Percentiles rank a stretch among this genome's conserved stretches.
phyloP scores from a whole-genome alignment of 1,140 invertebrate genomes.

The Drosophila pseudoobscura region DNA sequence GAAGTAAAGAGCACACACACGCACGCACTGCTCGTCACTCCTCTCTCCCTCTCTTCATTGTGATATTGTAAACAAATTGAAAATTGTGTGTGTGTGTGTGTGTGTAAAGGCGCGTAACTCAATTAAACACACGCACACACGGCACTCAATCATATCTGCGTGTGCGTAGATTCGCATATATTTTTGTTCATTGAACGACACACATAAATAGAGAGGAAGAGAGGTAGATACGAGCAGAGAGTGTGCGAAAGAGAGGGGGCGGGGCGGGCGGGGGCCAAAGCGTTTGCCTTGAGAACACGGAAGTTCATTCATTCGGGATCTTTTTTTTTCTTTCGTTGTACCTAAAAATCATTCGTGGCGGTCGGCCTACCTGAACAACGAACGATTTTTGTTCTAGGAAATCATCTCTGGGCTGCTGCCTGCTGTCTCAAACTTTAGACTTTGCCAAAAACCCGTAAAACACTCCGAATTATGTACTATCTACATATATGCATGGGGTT shows the following conservation, averaged over 20 bases:
- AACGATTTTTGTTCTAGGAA: constrained; percentile 31
- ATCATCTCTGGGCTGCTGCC: neutral
- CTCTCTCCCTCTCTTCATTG: constrained; percentile 9
- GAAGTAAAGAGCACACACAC: constrained; percentile 5
- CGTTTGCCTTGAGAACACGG: constrained; percentile 48
- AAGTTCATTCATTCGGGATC: constrained; percentile 38
- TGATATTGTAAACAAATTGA: constrained; percentile 50
- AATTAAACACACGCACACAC: constrained; percentile 41
- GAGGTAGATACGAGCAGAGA: neutral
- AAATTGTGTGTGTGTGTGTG: constrained; percentile 50
- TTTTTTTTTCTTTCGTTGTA: constrained; percentile 8
- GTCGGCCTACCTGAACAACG: constrained; percentile 36
- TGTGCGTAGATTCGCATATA: constrained; percentile 34
- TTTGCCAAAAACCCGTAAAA: neutral
- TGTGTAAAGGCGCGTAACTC: constrained; percentile 45
- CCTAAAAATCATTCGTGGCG: constrained; percentile 39
- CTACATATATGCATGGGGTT: neutral
- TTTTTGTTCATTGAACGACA: constrained; percentile 14
- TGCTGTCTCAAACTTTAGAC: constrained; percentile 7
- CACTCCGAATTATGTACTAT: no score
- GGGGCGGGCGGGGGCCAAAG: constrained; percentile 20
- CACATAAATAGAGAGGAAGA: constrained; percentile 16
- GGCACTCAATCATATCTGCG: constrained; percentile 28
- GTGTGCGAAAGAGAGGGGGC: constrained; percentile 15
- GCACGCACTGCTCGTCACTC: neutral